Base-by-base conservation (phyloP, 2,113 vertebrate species). In the Bufo bufo region DNA sequence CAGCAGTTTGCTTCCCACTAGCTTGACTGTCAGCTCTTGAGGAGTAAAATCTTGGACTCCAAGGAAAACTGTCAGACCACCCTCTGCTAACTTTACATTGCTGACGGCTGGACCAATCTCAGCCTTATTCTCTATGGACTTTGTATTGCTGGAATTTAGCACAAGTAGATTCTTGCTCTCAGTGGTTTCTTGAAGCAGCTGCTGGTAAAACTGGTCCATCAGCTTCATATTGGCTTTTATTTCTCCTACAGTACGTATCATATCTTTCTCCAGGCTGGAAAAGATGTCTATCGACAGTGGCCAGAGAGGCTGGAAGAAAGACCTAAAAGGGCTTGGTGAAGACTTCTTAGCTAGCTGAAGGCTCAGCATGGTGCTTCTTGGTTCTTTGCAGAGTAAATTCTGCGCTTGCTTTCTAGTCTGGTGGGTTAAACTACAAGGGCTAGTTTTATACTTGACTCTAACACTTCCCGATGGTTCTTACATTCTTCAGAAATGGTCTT, bases 161-260 rank as follows among this genome's bases (percentile, higher is more conserved):
- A 79, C 85, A 10, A 61, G 14, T 16, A 86, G 0, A 58, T 47
- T 13, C 0, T 77, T 84, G 6, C 43, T 50, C 72, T 23, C 75
- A 0, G 90, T 87, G 82, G 85, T 71, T 87, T 45, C 89, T 84
- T 0, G 58, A 23, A 90, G 87, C 87, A 90, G 13, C 85, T 88
- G 13, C 80, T 89, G 90, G 89, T 91, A 90, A 0, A 92, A 87
- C 80, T 89, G 90, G 89, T 89, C 92, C 90, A 92, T 90, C 81
- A 92, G 89, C 56, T 91, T 89, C 78, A 91, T 91, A 20, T 89
- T 91, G 0, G 90, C 3, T 17, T 91, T 91, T 86, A 92, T 91
- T 66, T 92, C 90, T 87, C 77, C 88, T 1, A 91, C 81, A 81
- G 71, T 84, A 4, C 5, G 69, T 19, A 77, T 69, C 81, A 84